Evolutionary conservation across 2,797 vertebrate species (phyloP).

Genomic region (Phalanger gymnotis): DNA sequence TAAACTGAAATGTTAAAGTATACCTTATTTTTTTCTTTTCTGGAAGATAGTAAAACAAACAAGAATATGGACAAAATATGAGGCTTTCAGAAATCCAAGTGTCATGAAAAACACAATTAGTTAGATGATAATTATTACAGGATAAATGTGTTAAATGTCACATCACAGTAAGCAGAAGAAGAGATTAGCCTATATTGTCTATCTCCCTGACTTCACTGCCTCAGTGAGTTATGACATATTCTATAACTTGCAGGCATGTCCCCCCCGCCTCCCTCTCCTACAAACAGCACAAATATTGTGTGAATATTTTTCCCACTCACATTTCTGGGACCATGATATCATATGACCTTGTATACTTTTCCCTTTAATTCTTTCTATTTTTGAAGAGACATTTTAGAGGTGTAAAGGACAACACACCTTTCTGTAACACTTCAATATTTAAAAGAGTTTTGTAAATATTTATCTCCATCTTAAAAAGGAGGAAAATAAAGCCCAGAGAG

Average conservation of each 20-base stretch:
- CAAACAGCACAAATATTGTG: neutral
- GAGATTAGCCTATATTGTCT: neutral
- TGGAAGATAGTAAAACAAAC: constrained; percentile 7
- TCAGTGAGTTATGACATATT: neutral
- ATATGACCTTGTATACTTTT: neutral
- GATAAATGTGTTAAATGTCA: constrained; percentile 6
- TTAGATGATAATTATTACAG: constrained; percentile 20
- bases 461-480: neutral
- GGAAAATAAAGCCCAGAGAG: neutral
- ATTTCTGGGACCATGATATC: neutral
- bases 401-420: neutral
- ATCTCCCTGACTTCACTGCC: neutral
- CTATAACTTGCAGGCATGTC: neutral
- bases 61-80: neutral
- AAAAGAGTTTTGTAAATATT: neutral
- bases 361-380: neutral
- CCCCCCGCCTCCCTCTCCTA: neutral
- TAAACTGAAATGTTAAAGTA: constrained; percentile 55
- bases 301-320: no score
- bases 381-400: neutral
- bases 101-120: constrained; percentile 19
- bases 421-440: neutral
- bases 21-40: constrained; percentile 66
- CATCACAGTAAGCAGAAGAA: neutral
- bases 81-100: neutral